Evolutionary conservation across 1,140 invertebrate species (phyloP).

Genomic region (Melanaphis sacchari): DNA sequence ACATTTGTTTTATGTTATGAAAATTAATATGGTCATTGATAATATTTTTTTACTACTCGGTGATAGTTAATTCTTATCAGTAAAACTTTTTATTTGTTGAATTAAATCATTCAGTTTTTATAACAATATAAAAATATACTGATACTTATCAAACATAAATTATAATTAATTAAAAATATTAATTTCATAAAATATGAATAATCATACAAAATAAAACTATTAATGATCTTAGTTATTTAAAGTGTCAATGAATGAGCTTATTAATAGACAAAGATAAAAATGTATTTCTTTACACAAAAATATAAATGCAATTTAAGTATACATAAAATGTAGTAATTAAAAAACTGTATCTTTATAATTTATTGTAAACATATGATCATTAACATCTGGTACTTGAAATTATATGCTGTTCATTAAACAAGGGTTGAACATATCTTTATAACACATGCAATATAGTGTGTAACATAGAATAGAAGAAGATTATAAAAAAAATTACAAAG

Average conservation of each 20-base stretch:
- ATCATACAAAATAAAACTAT: not conserved
- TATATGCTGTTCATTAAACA: not conserved
- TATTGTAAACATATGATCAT: not conserved
- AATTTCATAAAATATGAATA: not conserved
- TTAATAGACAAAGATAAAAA: not conserved
- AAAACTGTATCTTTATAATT: not conserved
- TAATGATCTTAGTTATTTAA: not conserved
- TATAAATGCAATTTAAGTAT: not conserved
- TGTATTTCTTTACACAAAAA: not conserved
- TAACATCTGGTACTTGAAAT: slow-evolving; percentile 4
- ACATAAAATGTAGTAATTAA: not conserved
- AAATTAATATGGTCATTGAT: not conserved
- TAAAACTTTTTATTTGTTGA: not conserved
- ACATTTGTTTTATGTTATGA: not conserved
- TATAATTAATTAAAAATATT: not conserved
- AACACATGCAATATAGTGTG: not conserved
- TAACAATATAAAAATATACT: not conserved
- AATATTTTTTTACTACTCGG: not conserved
- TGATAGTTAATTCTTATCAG: too few species aligned
- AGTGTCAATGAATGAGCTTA: not conserved
- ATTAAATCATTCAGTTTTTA: not conserved
- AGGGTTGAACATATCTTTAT: not conserved
- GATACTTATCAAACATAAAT: not conserved
- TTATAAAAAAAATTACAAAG: not conserved
- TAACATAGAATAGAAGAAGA: not conserved